Evolutionary conservation across 2,888 invertebrate genomes (phyloP).

Genomic region (Drosophila multiciliata): DNA sequence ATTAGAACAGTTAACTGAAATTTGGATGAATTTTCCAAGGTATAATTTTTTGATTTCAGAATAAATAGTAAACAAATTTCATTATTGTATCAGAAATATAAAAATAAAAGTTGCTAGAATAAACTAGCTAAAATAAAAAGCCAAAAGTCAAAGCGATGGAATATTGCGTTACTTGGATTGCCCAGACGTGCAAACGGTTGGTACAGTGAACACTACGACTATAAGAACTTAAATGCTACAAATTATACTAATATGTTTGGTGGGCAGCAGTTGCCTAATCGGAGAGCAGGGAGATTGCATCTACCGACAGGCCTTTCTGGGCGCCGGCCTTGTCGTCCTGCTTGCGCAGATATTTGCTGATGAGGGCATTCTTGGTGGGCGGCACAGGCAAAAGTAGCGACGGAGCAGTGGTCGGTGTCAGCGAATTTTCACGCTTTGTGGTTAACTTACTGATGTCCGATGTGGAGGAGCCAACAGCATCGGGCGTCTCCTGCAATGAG

Average conservation of each 20-base stretch:
- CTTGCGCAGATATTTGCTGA: slow-evolving; percentile 85
- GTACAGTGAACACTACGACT: slow-evolving; percentile 45
- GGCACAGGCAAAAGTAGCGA: slow-evolving; percentile 84
- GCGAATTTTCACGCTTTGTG: slow-evolving; percentile 12
- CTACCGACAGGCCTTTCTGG: slow-evolving; percentile 6
- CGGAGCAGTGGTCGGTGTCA: slow-evolving; percentile 24
- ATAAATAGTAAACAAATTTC: slow-evolving; percentile 28
- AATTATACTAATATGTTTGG: background rate
- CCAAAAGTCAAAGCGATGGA: background rate
- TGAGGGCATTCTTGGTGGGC: slow-evolving; percentile 83
- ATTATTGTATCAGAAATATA: slow-evolving; percentile 12
- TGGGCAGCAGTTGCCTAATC: slow-evolving; percentile 40
- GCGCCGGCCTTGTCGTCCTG: slow-evolving; percentile 35
- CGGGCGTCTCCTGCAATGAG: slow-evolving; percentile 9
- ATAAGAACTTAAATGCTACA: slow-evolving; percentile 24
- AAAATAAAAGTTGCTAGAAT: slow-evolving; percentile 5
- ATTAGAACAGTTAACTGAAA: background rate
- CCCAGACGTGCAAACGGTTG: background rate
- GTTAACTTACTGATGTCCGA: slow-evolving; percentile 10
- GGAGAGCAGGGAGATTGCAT: slow-evolving; percentile 66
- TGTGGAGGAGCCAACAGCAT: slow-evolving; percentile 11
- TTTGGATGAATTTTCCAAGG: fast-evolving
- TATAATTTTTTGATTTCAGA: slow-evolving; percentile 1
- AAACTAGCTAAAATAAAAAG: background rate
- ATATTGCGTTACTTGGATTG: slow-evolving; percentile 25